Base-by-base conservation (phyloP, 2,113 vertebrate genomes). In the Corythoichthys haematopterus region DNA sequence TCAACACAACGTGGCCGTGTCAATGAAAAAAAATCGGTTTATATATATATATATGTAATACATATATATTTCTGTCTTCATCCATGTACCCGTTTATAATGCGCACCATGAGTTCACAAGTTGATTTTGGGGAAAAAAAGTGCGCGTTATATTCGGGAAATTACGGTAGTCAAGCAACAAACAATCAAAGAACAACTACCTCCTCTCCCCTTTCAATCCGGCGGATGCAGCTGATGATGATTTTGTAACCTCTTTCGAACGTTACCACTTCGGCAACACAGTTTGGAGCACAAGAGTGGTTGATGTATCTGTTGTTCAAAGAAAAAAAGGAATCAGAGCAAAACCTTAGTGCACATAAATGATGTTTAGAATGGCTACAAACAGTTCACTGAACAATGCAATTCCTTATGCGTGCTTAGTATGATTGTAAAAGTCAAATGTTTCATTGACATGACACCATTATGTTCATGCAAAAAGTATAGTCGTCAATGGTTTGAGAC, bases 251-350 rank as follows among this genome's bases (percentile, higher is more conserved):
- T 80, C 95, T 90, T 88, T 99, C 97, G 40, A 98, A 99, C 15
- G 95, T 98, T 51, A 98, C 97, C 83, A 97, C 94, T 81, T 99
- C 97, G 33, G 97, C 97, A 81, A 98, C 96, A 36, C 97, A 99
- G 83, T 99, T 99, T 0, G 97, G 95, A 0, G 92, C 94, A 81
- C 97, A 98, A 0, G 96, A 98, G 80, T 99, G 97, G 91, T 99
- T 99, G 85, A 99, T 96, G 48, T 99, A 99, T 75, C 97, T 99
- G 37, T 0, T 74, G 57, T 70, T 50, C 0, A 33, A 55, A 20
- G 33, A 3, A 61, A 6, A 64, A 50, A 36, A 67, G 53, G 20
- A 58, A n/a, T 52, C 15, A 52, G 10, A 4, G 20, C 10, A 13
- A 55, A 55, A 11, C 28, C 20, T 4, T 4, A 1, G 52, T 33